A percentile compares a stretch with the other conserved stretches of the same genome.
Conservation (phyloP, 1,140 invertebrate genomes). For the Steinernema khuongi region DNA sequence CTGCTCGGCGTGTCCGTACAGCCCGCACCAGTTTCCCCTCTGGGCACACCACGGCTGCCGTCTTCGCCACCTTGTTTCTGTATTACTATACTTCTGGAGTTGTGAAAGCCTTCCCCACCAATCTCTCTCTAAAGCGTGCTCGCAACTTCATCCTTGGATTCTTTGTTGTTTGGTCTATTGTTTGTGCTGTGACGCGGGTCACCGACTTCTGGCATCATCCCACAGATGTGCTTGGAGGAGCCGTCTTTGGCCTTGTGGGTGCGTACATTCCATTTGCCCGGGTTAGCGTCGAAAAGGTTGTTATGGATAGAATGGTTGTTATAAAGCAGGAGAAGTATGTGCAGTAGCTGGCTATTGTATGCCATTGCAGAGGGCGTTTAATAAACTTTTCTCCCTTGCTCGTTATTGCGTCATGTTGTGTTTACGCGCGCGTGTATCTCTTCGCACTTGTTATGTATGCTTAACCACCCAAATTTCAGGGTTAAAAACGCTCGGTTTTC, state of each 20-base stretch:
- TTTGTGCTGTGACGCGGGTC: conserved; percentile 75
- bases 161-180: conserved; percentile 64
- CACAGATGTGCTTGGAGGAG: conserved; percentile 70
- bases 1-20: conserved; percentile 60
- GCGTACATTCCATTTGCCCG: neutral
- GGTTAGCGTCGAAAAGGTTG: neutral
- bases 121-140: conserved; percentile 9
- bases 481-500: conserved; percentile 6
- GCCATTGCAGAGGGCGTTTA: neutral
- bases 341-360: neutral
- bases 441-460: too few relatives aligned
- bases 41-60: conserved; percentile 67
- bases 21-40: conserved; percentile 65
- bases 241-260: neutral
- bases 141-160: conserved; percentile 64
- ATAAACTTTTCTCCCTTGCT: neutral
- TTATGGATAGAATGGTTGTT: neutral
- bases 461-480: too few relatives aligned
- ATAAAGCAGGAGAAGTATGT: neutral
- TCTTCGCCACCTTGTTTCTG: conserved; percentile 66
- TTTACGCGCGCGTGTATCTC: too few relatives aligned
- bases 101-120: conserved; percentile 57
- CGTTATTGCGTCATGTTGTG: neutral
- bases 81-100: conserved; percentile 68
- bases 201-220: conserved; percentile 94